These are phyloP conservation scores for Phaenicophaeus curvirostris DNA, from an alignment of 2,797 vertebrate species.

Conservation along the genomic window DNA sequence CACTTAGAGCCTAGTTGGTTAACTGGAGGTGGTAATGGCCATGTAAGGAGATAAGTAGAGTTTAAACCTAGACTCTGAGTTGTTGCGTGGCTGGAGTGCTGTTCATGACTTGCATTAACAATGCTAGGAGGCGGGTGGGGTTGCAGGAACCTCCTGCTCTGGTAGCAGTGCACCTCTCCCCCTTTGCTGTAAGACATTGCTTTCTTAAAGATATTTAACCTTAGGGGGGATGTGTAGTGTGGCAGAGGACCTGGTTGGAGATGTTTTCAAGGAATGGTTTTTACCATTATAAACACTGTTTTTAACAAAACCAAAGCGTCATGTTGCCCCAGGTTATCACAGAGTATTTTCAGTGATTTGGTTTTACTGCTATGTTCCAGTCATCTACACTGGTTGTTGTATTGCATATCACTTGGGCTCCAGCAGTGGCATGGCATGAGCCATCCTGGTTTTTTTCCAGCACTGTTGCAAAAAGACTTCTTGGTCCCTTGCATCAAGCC, in stretches of 20 bases:
- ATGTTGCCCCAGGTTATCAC: rapidly evolving
- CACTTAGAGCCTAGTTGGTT: not conserved
- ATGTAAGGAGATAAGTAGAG: not conserved
- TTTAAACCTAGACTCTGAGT: not conserved
- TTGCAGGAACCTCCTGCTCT: not conserved
- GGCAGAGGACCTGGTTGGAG: not conserved
- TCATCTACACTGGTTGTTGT: not conserved
- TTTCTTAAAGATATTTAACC: not conserved
- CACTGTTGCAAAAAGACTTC: not conserved
- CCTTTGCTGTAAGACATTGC: rapidly evolving
- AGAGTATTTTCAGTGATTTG: not conserved
- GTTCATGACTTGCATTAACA: not conserved
- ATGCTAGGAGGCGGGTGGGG: not conserved
- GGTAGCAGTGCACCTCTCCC: not conserved
- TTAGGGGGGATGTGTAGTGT: rapidly evolving
- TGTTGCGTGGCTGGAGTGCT: not conserved
- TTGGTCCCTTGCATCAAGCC: not conserved
- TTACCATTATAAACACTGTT: not conserved
- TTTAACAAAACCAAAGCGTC: not conserved
- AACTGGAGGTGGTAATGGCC: not conserved
- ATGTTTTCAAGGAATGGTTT: not conserved
- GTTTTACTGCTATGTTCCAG: not conserved
- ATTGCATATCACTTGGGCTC: not conserved
- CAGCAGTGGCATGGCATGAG: not conserved
- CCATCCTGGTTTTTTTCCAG: not conserved